Base-by-base conservation (phyloP, 2,888 invertebrate species). In the Hirtodrosophila trivittata region DNA sequence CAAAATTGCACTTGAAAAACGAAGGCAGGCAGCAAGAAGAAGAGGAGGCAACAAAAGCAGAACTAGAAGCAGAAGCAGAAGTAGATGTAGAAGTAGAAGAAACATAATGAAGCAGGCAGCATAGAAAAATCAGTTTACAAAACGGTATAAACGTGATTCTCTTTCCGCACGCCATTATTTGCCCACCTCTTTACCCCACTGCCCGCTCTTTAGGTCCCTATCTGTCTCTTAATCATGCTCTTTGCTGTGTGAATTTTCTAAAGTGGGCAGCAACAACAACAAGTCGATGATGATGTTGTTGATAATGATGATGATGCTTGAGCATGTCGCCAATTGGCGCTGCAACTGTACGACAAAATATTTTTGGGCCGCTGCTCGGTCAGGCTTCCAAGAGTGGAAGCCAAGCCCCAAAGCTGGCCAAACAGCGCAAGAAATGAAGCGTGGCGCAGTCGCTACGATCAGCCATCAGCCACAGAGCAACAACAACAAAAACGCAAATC, bases 111-210 rank as follows among this genome's bases (percentile, higher is more conserved):
- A 64, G 66, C 37, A 35, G 16, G 28, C 52, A 33, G 35, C 55
- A 67, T 68, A 75, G 71, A 66, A 76, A 86, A 82, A 86, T 82
- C 82, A 86, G 81, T 68, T 71, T 77, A 86, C 82, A 83, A 83
- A 83, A 83, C 83, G 83, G 83, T 83, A 83, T 72, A 83, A 83
- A 83, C 83, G 83, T 83, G 83, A 83, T 83, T 86, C 75, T 77
- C 75, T 82, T 78, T 62, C 62, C 66, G 47, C 76, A 78, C 75
- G 66, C 76, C 62, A 67, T 57, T 50, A 60, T 59, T 50, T 47
- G 39, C 63, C 51, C 55, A 45, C 37, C 41, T 46, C 55, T 18
- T 10, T 6, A 5, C 30, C 42, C 18, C 37, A 2, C 1, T 33
- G 4, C 33, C 4, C 13, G 25, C 13, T 41, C 35, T 25, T 26